These are phyloP conservation scores for Plodia interpunctella DNA, from an alignment of 1,140 invertebrate species.

Conservation along the genomic window DNA sequence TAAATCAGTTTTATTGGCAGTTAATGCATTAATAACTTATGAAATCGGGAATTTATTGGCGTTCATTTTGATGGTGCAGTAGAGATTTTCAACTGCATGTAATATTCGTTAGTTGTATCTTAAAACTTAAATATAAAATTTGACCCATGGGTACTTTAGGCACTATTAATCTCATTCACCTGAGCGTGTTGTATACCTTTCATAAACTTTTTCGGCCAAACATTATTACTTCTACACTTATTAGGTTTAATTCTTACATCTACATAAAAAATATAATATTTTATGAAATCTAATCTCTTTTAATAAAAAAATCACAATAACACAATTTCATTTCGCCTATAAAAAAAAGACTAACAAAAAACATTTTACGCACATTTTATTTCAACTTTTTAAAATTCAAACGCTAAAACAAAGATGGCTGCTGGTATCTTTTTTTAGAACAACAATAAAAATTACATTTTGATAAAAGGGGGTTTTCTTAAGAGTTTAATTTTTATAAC, in stretches of 20 bases:
- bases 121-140: too few relatives aligned
- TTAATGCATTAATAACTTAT: conserved; percentile 8
- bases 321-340: conserved; percentile 29
- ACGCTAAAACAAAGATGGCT: conserved; percentile 55
- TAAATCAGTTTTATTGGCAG: conserved; percentile 4
- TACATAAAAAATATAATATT: too few relatives aligned
- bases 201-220: too few relatives aligned
- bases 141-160: too few relatives aligned
- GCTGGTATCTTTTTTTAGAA: conserved; percentile 38
- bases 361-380: conserved; percentile 52
- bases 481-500: conserved; percentile 66
- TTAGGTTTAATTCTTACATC: too few relatives aligned
- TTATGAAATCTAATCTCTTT: neutral
- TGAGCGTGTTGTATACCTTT: too few relatives aligned
- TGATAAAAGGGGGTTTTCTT: conserved; percentile 52
- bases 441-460: conserved; percentile 64
- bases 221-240: too few relatives aligned
- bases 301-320: neutral
- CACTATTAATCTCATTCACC: too few relatives aligned
- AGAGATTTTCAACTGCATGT: too few relatives aligned
- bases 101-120: too few relatives aligned
- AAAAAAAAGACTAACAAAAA: conserved; percentile 41
- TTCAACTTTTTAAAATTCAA: conserved; percentile 56
- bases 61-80: too few relatives aligned
- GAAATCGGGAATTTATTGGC: neutral